Base-by-base conservation (phyloP, 2,888 invertebrate species). In the Ectemnius cavifrons region DNA sequence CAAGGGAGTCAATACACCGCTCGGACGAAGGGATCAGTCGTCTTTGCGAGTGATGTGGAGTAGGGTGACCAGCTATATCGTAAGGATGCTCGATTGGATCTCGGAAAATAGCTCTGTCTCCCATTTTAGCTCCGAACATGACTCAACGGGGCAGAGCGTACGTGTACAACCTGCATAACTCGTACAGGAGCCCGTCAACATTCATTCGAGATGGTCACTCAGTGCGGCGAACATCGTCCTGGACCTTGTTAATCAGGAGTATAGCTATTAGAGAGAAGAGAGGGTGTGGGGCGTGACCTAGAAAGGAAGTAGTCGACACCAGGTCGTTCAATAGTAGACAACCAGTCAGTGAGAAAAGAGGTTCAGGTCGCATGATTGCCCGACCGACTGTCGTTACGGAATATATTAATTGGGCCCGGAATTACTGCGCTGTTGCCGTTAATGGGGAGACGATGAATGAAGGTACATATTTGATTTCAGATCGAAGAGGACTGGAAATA, bases 401-500 rank as follows among this genome's bases (percentile, higher is more conserved):
- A 11, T 11, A 6, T 37, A 37, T 37, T 37, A 37, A 37, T 11
- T 37, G 8, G 8, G 11, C 37, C 8, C 37, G 37, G 37, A 37
- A 37, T 37, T 37, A 11, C 8, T 11, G 37, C 37, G 11, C 8
- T 37, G 11, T 2, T 8, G 4, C 11, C 37, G 8, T 8, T 37
- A 37, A 23, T 37, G 37, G 37, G 37, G 1, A 6, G 37, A 37
- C 8, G 23, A 37, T 37, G 37, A 37, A 37, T 37, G 11, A 11
- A 18, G 52, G 28, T 5, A 18, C 69, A 8, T 8, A 45, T 27
- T 59, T 0, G 70, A 67, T 16, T 78, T 73, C 92, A 97, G 97
- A 97, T 97, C 88, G 97, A 96, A 91, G 98, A 98, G 92, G 99
- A 99, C 92, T 99, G 99, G 99, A 98, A 98, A 91, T 99, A 98